Conservation (phyloP, 2,113 vertebrate genomes). For the Hyperoodon ampullatus region DNA sequence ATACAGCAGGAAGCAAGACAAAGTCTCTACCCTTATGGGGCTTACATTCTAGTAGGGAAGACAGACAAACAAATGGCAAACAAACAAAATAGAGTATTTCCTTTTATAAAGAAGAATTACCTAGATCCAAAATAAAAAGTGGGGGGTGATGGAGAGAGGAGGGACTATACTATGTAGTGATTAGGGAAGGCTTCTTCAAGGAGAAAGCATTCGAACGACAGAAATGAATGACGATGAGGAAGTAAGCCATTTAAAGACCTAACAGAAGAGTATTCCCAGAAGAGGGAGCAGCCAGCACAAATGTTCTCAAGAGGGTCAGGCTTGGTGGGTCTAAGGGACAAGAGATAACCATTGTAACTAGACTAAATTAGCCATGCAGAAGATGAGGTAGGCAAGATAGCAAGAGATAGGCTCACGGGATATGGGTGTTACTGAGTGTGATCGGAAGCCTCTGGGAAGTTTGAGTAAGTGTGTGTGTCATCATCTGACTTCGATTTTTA, state of each 20-base stretch:
- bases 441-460: background rate
- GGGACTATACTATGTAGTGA: accelerated
- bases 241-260: background rate
- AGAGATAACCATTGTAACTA: background rate
- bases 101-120: background rate
- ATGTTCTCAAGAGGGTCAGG: background rate
- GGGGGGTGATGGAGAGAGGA: background rate
- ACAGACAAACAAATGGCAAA: background rate
- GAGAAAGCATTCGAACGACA: background rate
- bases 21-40: background rate
- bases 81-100: background rate
- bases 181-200: background rate
- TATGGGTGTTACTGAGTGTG: background rate
- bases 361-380: background rate
- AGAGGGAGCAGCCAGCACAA: background rate
- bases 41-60: background rate
- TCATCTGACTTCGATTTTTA: background rate
- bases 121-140: background rate
- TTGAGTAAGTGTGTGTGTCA: background rate
- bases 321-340: background rate
- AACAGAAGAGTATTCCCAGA: background rate
- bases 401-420: background rate
- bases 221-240: background rate
- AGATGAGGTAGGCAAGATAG: background rate
- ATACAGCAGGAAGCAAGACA: background rate